phyloP scores from a whole-genome alignment of 37 sponge, comb jelly and placozoan species.

The Hormiphora californensis region DNA sequence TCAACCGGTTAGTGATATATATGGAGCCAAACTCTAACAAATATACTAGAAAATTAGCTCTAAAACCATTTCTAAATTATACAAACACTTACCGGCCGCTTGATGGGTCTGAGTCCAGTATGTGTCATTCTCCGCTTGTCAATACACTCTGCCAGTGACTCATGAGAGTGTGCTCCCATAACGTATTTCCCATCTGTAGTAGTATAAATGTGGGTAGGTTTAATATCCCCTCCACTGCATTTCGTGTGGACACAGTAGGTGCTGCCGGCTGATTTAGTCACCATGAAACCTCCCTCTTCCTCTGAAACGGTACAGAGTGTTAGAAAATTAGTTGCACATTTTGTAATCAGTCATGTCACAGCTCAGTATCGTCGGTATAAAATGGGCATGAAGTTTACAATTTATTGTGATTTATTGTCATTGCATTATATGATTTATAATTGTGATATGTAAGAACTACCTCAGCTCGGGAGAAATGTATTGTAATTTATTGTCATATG shows the following conservation, averaged over 20 bases:
- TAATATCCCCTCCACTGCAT: constrained; percentile 1
- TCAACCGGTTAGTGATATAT: no score
- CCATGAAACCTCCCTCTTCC: constrained; percentile 13
- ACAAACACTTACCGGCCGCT: not conserved
- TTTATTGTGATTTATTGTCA: no score
- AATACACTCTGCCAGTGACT: constrained; percentile 12
- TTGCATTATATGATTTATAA: no score
- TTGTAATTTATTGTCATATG: no score
- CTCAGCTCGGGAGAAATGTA: no score
- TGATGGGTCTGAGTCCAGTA: constrained; percentile 22
- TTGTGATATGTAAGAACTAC: no score
- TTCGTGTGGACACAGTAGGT: constrained; percentile 36
- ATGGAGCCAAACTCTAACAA: no score
- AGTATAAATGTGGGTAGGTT: constrained; percentile 20
- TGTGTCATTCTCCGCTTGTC: not conserved
- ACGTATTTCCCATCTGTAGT: constrained; percentile 9
- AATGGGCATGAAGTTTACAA: no score
- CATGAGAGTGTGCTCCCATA: constrained; percentile 42
- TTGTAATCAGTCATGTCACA: no score
- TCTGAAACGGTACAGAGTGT: constrained; percentile 44
- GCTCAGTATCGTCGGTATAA: no score
- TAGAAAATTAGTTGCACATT: no score
- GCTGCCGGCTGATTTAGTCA: not conserved
- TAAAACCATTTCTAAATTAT: not conserved
- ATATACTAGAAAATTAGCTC: not conserved